Conservation (phyloP, 2,797 vertebrate species). For the Amphiprion clarkii region DNA sequence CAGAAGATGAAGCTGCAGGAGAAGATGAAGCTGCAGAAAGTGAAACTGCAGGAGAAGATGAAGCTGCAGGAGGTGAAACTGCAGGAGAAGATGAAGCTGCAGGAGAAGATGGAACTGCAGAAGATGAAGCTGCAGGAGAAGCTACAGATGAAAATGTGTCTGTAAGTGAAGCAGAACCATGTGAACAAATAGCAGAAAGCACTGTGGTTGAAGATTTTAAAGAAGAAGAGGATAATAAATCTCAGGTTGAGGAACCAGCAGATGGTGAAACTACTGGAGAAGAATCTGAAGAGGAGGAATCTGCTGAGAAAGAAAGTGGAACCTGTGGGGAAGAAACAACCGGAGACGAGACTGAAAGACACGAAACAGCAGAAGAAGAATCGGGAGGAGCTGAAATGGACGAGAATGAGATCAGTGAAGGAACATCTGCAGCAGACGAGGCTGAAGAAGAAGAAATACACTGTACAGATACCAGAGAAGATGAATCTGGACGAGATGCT, state of each 20-base stretch:
- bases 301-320: conserved; percentile 41
- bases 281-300: conserved; percentile 34
- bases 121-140: conserved; percentile 14
- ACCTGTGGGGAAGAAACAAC: conserved; percentile 22
- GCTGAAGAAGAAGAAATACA: conserved; percentile 19
- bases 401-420: conserved; percentile 27
- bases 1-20: no score
- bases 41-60: no score
- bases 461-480: conserved; percentile 35
- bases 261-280: conserved; percentile 32
- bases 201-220: conserved; percentile 12
- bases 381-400: conserved; percentile 27
- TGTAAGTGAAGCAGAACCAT: conserved; percentile 20
- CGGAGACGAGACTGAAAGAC: conserved; percentile 41
- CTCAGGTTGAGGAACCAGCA: not conserved
- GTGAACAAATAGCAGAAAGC: conserved; percentile 24
- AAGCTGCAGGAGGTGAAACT: no score
- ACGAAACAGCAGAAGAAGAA: conserved; percentile 42
- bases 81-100: no score
- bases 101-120: no score
- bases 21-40: no score
- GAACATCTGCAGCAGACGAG: conserved; percentile 30
- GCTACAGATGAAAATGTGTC: conserved; percentile 17
- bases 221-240: conserved; percentile 21
- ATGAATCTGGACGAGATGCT: conserved; percentile 35